Conservation (phyloP, 2,888 invertebrate genomes). For the Nasonovia ribisnigri region DNA sequence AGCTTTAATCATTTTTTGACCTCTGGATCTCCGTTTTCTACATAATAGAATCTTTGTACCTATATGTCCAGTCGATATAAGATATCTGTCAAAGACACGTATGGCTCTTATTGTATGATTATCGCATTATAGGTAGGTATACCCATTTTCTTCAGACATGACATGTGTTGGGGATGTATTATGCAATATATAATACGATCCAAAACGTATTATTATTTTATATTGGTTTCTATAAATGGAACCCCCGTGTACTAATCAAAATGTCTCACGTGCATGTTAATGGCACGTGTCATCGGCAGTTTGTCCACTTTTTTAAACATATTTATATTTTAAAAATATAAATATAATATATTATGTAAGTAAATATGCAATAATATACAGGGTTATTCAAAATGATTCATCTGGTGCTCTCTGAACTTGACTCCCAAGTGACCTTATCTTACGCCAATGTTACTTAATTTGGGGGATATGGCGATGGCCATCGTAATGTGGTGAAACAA, state of each 20-base stretch:
- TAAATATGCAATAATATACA: too few species aligned
- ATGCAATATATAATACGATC: not conserved
- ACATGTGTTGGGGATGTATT: not conserved
- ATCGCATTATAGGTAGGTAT: too few species aligned
- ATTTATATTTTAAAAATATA: too few species aligned
- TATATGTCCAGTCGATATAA: not conserved
- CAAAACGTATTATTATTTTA: not conserved
- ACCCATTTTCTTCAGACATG: not conserved
- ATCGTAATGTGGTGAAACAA: too few species aligned
- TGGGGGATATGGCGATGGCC: too few species aligned
- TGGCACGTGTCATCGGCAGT: not conserved
- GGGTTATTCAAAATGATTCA: too few species aligned
- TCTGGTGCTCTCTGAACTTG: too few species aligned
- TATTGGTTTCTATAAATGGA: not conserved
- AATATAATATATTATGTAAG: too few species aligned
- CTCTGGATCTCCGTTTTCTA: not conserved
- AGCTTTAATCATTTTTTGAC: not conserved
- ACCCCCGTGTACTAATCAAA: not conserved
- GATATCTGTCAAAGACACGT: not conserved
- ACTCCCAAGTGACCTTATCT: too few species aligned
- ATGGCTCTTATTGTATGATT: not conserved
- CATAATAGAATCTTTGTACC: not conserved
- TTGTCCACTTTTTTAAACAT: not conserved
- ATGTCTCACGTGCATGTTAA: not conserved
- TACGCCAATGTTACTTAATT: too few species aligned